Evolutionary conservation across 2,888 invertebrate species (phyloP), one percentile per base, ranked within the genome.

Genomic region (Chrysodeixis includens): DNA sequence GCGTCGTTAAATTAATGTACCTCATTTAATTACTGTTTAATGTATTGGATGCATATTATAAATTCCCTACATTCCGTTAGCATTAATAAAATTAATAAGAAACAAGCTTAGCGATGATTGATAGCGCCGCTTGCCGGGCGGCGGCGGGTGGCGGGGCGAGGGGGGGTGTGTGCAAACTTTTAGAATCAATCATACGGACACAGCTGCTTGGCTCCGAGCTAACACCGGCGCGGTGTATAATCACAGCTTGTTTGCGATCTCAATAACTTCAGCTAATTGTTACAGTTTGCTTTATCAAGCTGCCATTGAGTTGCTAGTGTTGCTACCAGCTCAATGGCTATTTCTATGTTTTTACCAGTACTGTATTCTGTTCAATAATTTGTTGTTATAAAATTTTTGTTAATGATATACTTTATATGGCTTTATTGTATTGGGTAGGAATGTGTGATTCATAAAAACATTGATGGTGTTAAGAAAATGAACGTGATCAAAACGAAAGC

Each of bases 91-190:
- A 78, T 71, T 69, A 66, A 58, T 76, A 78, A 70, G 62, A 69
- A 68, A 67, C 71, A 71, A 73, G 72, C 69, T 76, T 71, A 67
- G 65, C 65, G 51, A 68, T 82, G 82, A 82, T 82, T 80, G 82
- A 82, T 82, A 66, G 71, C 71, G 54, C 32, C 53, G 62, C 61
- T 44, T 8, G 56, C 56, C 51, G 30, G 16, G 49, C 72, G 30
- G 51, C 55, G 56, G 58, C 55, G 12, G 35, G 12, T 4, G 5
- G 40, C n/a, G 40, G n/a, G 1, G 40, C 5, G 40, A 6, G 40
- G 46, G 44, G 66, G 53, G 55, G 26, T 57, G 62, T 62, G 79
- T 80, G 79, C 64, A 64, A 86, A 86, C 84, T 82, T 82, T 72
- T 61, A 61, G 77, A 69, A 82, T 82, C 83, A 82, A 82, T 82